Conservation (phyloP, 1,140 invertebrate genomes). For the Heterodera schachtii region DNA sequence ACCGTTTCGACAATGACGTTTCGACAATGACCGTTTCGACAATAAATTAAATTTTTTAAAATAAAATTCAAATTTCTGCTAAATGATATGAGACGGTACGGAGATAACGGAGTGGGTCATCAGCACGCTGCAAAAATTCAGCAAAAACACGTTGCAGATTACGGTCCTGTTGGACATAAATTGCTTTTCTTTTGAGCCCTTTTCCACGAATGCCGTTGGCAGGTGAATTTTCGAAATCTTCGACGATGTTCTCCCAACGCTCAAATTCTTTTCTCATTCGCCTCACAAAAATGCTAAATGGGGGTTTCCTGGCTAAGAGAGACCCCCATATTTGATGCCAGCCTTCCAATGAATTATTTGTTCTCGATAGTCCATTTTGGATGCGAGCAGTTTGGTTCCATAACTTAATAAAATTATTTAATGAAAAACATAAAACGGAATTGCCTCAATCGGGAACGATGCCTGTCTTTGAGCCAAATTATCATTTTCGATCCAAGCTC, state of each 20-base stretch:
- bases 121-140: conserved; percentile 1
- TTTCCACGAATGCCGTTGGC: conserved; percentile 8
- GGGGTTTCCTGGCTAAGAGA: background rate
- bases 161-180: background rate
- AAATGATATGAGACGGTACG: too few relatives aligned
- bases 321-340: conserved; percentile 11
- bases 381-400: conserved; percentile 10
- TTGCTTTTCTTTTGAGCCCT: background rate
- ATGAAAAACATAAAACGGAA: background rate
- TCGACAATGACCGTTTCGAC: too few relatives aligned
- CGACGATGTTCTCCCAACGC: conserved; percentile 2
- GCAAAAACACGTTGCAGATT: conserved; percentile 3
- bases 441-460: conserved; percentile 18
- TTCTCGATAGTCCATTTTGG: background rate
- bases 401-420: conserved; percentile 2
- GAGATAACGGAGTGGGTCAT: too few relatives aligned
- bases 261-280: conserved; percentile 4
- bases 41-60: too few relatives aligned
- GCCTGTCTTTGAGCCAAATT: conserved; percentile 7
- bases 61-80: too few relatives aligned
- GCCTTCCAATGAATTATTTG: conserved; percentile 7
- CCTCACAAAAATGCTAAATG: background rate
- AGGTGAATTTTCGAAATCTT: background rate
- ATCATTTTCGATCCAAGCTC: conserved; percentile 11
- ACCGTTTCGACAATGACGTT: too few relatives aligned